phyloP scores from a whole-genome alignment of 2,888 invertebrate species.

The Eugnorisma glareosa region DNA sequence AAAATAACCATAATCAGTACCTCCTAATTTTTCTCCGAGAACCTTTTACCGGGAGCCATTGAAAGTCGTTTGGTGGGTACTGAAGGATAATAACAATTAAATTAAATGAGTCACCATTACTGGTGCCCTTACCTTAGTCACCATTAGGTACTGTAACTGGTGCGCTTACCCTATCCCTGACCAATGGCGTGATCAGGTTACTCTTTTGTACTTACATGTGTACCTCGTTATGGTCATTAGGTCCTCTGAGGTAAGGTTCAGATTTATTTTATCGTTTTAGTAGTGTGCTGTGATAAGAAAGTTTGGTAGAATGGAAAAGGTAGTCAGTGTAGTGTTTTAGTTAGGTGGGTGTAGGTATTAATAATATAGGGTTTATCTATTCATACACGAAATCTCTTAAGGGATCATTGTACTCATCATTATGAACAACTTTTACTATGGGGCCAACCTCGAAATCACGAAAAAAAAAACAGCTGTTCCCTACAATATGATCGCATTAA shows the following conservation, averaged over 20 bases:
- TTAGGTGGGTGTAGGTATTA: no score
- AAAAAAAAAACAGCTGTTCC: no score
- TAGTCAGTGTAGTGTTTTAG: no score
- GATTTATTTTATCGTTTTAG: conserved; percentile 14
- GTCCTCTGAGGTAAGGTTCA: neutral
- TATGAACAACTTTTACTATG: no score
- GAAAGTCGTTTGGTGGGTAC: conserved; percentile 44
- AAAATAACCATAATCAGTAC: conserved; percentile 23
- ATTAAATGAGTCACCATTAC: conserved; percentile 59
- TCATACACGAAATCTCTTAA: no score
- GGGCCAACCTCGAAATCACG: no score
- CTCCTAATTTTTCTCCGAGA: conserved; percentile 41
- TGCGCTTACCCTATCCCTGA: conserved; percentile 49
- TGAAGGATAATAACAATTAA: conserved; percentile 62
- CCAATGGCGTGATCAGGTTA: conserved; percentile 59
- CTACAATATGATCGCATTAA: no score
- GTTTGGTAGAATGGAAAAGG: neutral
- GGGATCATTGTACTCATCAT: no score
- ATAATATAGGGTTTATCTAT: no score
- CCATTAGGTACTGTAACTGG: conserved; percentile 16
- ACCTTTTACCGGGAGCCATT: conserved; percentile 31
- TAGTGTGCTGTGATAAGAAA: neutral
- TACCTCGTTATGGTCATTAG: conserved; percentile 31
- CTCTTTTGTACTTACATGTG: conserved; percentile 44
- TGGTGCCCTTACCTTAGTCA: conserved; percentile 34